Percentiles rank a stretch among this genome's conserved stretches.
Evolutionary conservation across 2,113 vertebrate species (phyloP).

Genomic region (Ellobius talpinus): DNA sequence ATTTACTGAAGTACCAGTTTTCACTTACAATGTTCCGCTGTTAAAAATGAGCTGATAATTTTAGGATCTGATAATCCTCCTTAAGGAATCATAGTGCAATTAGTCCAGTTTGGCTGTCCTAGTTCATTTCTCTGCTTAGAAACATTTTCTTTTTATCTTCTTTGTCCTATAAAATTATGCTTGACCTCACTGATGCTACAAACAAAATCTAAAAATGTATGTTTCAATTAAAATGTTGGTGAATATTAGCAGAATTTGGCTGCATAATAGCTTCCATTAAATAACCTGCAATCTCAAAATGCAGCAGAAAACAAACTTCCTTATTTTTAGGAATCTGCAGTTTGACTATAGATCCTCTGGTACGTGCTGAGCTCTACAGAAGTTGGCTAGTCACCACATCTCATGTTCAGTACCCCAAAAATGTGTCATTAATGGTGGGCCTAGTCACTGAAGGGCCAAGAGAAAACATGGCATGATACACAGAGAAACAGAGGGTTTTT

Average conservation of each 20-base stretch:
- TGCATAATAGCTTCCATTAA: neutral
- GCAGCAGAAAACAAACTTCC: slow-evolving; percentile 20
- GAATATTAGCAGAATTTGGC: slow-evolving; percentile 22
- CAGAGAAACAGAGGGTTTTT: neutral
- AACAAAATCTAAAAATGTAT: slow-evolving; percentile 54
- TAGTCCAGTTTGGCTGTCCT: slow-evolving; percentile 78
- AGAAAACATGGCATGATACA: neutral
- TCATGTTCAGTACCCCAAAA: slow-evolving; percentile 6
- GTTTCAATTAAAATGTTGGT: slow-evolving; percentile 48
- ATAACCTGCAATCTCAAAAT: slow-evolving; percentile 2
- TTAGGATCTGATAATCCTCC: slow-evolving; percentile 80
- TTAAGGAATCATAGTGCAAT: slow-evolving; percentile 79
- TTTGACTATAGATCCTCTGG: neutral
- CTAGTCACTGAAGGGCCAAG: neutral
- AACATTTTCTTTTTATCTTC: slow-evolving; percentile 67
- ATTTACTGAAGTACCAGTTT: slow-evolving; percentile 51
- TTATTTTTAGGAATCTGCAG: neutral
- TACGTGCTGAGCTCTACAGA: neutral
- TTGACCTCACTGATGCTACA: slow-evolving; percentile 62
- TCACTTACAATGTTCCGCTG: slow-evolving; percentile 60
- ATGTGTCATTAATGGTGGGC: neutral
- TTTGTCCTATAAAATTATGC: slow-evolving; percentile 72
- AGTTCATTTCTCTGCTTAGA: slow-evolving; percentile 79
- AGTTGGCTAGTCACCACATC: neutral
- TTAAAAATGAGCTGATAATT: slow-evolving; percentile 78